Conservation (phyloP, 1,140 invertebrate genomes). For the Brachionus asplanchnoidis region DNA sequence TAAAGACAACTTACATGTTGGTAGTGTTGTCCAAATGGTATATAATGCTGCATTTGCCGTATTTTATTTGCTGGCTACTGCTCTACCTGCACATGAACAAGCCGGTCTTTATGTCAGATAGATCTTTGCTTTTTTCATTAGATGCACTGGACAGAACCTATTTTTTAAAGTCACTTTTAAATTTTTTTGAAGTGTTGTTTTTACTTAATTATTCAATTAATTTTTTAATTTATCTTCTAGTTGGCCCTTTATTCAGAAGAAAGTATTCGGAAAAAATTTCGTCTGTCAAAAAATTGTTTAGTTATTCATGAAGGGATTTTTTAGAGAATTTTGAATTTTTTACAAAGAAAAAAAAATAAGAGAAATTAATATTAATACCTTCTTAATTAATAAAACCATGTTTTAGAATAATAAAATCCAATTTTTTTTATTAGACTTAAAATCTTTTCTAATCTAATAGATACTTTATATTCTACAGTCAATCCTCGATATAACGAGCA, state of each 20-base stretch:
- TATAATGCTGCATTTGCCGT: conserved; percentile 3
- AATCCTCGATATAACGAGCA: too few species aligned
- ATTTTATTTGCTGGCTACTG: conserved; percentile 20
- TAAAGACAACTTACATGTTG: conserved; percentile 15
- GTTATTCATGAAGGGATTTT: neutral
- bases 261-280: conserved; percentile 21
- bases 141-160: neutral
- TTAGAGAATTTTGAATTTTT: too few species aligned
- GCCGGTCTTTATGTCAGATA: neutral
- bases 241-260: conserved; percentile 5
- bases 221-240: conserved; percentile 20
- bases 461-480: too few species aligned
- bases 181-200: conserved; percentile 32
- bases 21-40: conserved; percentile 17
- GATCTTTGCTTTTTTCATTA: neutral
- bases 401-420: too few species aligned
- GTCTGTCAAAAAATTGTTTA: conserved; percentile 1
- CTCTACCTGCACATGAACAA: neutral
- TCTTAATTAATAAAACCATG: too few species aligned
- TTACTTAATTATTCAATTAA: conserved; percentile 32
- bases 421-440: too few species aligned
- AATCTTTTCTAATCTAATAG: too few species aligned
- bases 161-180: neutral
- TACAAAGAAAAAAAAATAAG: too few species aligned
- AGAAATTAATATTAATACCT: too few species aligned